These are phyloP conservation scores for Allochrocebus solatus DNA, from an alignment of 2,797 vertebrate genomes.

Conservation along the genomic window DNA sequence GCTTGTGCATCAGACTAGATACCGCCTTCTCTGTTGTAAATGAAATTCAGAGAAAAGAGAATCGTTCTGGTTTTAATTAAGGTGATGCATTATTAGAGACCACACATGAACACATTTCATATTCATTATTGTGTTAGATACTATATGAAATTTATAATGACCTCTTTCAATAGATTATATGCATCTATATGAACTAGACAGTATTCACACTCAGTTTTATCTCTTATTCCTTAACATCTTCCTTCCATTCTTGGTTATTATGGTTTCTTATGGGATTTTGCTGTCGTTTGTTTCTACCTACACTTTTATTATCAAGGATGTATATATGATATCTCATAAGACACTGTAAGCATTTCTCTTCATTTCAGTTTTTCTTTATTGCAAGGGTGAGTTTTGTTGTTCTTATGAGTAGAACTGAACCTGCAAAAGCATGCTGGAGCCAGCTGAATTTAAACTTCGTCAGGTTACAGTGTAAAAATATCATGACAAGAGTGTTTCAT, in stretches of 20 bases:
- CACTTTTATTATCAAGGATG: background rate
- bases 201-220: background rate
- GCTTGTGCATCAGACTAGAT: background rate
- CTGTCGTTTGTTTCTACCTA: background rate
- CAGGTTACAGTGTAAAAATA: constrained; percentile 47
- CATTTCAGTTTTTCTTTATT: background rate
- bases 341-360: background rate
- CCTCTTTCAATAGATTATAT: background rate
- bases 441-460: constrained; percentile 56
- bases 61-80: constrained; percentile 48
- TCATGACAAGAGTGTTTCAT: constrained; percentile 66
- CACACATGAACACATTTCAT: background rate
- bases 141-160: background rate
- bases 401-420: background rate
- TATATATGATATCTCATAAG: background rate
- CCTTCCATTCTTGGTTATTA: background rate
- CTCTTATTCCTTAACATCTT: background rate
- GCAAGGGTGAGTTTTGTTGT: background rate
- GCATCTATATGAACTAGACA: background rate
- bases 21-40: background rate
- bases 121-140: background rate
- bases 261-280: background rate
- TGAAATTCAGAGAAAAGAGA: constrained; percentile 24
- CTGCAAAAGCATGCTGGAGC: background rate
- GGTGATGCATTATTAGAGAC: background rate